Conservation (phyloP, 2,888 invertebrate species). For the Phoronis australis region DNA sequence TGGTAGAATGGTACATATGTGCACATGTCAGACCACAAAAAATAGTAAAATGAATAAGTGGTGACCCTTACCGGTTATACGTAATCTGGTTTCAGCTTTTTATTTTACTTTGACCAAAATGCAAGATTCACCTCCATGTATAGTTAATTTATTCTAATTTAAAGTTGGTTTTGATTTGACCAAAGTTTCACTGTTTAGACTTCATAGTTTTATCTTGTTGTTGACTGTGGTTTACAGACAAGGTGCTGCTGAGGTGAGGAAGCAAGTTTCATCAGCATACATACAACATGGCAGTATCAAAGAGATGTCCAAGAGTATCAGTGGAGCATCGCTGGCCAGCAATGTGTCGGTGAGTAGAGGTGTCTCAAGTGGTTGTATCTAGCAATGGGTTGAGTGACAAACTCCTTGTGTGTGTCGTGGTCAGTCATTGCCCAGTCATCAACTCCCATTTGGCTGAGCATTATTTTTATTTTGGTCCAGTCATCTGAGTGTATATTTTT, state of each 20-base stretch:
- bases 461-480: not conserved
- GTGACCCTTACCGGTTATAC: too few relatives aligned
- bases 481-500: not conserved
- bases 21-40: too few relatives aligned
- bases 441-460: not conserved
- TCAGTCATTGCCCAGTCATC: not conserved
- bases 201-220: constrained; percentile 1
- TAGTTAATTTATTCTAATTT: too few relatives aligned
- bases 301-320: constrained; percentile 35
- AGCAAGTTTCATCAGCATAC: constrained; percentile 62
- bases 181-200: not conserved
- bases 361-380: not conserved
- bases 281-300: too few relatives aligned
- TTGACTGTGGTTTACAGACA: constrained; percentile 56
- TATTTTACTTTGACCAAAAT: too few relatives aligned
- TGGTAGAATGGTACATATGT: too few relatives aligned
- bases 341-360: not conserved
- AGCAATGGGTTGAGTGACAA: not conserved
- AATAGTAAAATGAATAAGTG: too few relatives aligned
- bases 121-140: too few relatives aligned
- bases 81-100: too few relatives aligned
- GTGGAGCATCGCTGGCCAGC: constrained; percentile 31
- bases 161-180: too few relatives aligned
- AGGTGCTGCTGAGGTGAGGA: constrained; percentile 70
- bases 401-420: not conserved